These are phyloP conservation scores for Platyrinchus mystaceus DNA, from an alignment of 2,797 vertebrate species.

Conservation along the genomic window DNA sequence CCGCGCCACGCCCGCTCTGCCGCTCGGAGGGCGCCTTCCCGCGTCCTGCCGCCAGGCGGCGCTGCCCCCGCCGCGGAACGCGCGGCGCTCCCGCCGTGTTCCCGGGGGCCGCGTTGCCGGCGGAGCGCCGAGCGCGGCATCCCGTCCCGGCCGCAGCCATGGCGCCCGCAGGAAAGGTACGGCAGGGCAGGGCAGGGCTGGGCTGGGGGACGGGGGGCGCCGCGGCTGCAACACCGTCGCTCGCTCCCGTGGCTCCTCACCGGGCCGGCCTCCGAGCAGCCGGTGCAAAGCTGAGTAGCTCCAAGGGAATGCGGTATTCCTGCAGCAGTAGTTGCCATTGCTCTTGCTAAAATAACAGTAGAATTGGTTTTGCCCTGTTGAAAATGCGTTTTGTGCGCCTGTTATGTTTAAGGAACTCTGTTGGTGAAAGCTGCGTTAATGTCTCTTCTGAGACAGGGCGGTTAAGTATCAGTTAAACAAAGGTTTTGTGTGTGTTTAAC, in stretches of 20 bases:
- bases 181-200: accelerated
- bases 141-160: neutral
- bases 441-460: neutral
- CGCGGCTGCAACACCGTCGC: neutral
- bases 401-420: neutral
- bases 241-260: accelerated
- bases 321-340: neutral
- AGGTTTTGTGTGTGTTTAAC: neutral
- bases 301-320: accelerated
- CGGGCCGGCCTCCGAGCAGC: neutral
- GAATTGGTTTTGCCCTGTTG: neutral
- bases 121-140: neutral
- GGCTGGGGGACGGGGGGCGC: neutral
- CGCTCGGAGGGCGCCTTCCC: too few species aligned
- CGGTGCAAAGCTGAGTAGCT: accelerated
- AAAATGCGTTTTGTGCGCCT: neutral
- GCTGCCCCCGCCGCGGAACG: neutral
- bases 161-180: slow-evolving; percentile 50
- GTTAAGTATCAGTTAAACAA: neutral
- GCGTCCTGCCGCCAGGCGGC: too few species aligned
- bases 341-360: neutral
- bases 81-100: neutral
- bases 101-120: neutral
- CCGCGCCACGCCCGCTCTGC: too few species aligned
- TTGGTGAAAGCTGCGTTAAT: neutral